Percentiles rank a stretch among this genome's conserved stretches.
These are phyloP conservation scores for Genyomyrus donnyi DNA, from an alignment of 2,113 vertebrate species.

Conservation along the genomic window DNA sequence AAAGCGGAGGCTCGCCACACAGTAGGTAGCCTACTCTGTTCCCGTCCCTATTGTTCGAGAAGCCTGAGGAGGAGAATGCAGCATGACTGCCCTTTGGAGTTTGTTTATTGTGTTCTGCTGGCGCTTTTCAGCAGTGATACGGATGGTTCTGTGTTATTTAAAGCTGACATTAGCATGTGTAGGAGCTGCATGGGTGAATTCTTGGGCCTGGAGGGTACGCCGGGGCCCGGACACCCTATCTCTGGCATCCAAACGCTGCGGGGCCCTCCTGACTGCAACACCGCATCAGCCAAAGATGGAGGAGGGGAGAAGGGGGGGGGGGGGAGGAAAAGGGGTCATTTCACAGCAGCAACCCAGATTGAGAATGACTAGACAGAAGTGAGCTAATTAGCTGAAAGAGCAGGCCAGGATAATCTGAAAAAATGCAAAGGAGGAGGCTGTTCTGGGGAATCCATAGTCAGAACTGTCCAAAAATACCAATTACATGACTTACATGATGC, in stretches of 20 bases:
- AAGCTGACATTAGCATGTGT: conserved; percentile 19
- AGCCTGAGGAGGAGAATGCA: conserved; percentile 10
- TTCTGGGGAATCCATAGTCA: not conserved
- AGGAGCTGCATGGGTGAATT: conserved; percentile 5
- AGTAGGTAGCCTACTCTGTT: not conserved
- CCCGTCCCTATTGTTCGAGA: conserved; percentile 18
- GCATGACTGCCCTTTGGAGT: conserved; percentile 2
- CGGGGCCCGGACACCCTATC: not conserved
- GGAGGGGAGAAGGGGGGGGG: not conserved
- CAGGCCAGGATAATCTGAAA: conserved; percentile 27
- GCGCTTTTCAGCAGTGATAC: not conserved
- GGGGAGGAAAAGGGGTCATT: not conserved
- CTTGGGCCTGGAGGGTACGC: not conserved
- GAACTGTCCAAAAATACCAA: not conserved
- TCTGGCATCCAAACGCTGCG: not conserved
- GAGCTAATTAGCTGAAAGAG: conserved; percentile 31
- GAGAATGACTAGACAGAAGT: conserved; percentile 12
- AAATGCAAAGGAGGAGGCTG: not conserved
- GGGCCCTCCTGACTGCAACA: not conserved
- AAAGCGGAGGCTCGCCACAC: conserved; percentile 5
- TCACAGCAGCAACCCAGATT: not conserved
- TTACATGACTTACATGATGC: not conserved
- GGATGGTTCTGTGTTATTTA: conserved; percentile 12
- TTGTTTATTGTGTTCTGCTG: not conserved
- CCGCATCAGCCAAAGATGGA: not conserved